Base-by-base conservation (phyloP, 1,140 invertebrate species). In the Fopius arisanus region DNA sequence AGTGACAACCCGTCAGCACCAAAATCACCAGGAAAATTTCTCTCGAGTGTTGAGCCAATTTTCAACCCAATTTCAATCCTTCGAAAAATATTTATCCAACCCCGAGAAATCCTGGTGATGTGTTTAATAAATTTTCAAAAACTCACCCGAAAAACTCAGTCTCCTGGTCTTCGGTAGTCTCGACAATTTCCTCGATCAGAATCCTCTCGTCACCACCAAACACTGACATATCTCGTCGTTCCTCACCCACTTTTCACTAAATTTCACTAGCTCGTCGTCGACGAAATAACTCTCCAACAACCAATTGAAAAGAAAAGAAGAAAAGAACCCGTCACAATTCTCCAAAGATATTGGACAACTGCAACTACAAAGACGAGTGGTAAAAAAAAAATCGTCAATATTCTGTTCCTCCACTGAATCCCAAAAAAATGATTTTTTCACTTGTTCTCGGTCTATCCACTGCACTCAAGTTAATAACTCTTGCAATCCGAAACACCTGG, bases 111-210 rank as follows among this genome's bases (percentile, higher is more conserved):
- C n/a, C 1, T n/a, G n/a, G n/a, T n/a, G n/a, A n/a, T n/a, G n/a
- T n/a, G n/a, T n/a, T n/a, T n/a, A n/a, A 41, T 21, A 43, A 43
- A 33, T 31, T 16, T 3, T 0, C 33, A 40, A 14, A 28, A 37
- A 83, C 85, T 87, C 77, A 88, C 87, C 87, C 84, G 78, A 84
- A 88, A 78, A 87, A 76, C 23, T 86, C 83, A 4, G 80, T 67
- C 73, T 87, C 87, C 70, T 83, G 81, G 72, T 87, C 85, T 72
- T 84, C 85, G 67, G 83, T 62, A 29, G 75, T 82, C 81, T 88
- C 86, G 74, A 87, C 84, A 74, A 88, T 87, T 86, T 88, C 87
- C 78, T 88, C 85, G 78, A 88, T 82, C 77, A 88, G 74, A 82
- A 87, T 85, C 63, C 83, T 77, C 77, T 87, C 85, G 79, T 87